Percentiles rank a stretch among this genome's conserved stretches.
Conservation (phyloP, 2,113 vertebrate genomes). For the Scomber scombrus region DNA sequence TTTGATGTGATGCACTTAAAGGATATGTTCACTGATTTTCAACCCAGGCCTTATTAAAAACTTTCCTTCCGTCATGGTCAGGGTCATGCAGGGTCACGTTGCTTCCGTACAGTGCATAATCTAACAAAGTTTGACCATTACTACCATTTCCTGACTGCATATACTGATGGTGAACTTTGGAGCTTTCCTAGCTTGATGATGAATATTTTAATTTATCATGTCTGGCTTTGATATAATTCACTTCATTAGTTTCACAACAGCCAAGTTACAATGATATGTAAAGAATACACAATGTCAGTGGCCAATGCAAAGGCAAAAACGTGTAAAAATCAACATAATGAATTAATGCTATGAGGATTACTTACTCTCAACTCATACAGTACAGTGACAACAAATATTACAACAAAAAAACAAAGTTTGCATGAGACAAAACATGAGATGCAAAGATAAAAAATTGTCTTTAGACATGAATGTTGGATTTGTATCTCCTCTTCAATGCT, state of each 20-base stretch:
- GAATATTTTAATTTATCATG: background rate
- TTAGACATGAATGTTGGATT: background rate
- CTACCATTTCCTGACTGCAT: background rate
- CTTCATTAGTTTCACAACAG: background rate
- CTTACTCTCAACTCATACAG: background rate
- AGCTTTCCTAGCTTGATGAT: background rate
- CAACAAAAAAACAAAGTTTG: background rate
- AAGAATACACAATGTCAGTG: background rate
- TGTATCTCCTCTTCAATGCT: background rate
- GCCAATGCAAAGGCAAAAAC: background rate
- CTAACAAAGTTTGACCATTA: background rate
- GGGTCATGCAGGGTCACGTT: constrained; percentile 11
- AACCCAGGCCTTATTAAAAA: background rate
- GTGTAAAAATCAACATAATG: background rate
- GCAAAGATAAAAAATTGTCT: background rate
- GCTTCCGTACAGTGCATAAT: background rate
- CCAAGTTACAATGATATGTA: too few relatives aligned
- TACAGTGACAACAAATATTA: constrained; percentile 3
- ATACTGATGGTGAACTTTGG: background rate
- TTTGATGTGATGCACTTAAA: constrained; percentile 34
- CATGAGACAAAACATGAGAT: background rate
- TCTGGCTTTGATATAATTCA: constrained; percentile 3
- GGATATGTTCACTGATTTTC: constrained; percentile 1
- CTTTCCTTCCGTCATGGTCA: background rate
- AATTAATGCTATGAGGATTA: background rate